A percentile compares a stretch with the other conserved stretches of the same genome.
Evolutionary conservation across 2,888 invertebrate genomes (phyloP).

Genomic region (Andrena marginata): DNA sequence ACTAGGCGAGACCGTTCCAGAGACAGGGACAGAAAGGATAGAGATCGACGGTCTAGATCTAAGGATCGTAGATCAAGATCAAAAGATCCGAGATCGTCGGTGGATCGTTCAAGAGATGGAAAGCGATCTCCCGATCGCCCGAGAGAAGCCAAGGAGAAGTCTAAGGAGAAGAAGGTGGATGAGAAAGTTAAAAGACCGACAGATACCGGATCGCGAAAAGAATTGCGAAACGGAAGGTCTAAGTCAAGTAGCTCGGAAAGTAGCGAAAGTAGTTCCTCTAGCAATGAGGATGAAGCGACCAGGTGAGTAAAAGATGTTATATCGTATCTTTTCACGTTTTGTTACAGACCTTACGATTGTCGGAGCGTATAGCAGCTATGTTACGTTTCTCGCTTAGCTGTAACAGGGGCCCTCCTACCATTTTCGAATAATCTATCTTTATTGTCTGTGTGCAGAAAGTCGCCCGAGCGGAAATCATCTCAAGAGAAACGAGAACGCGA

Average conservation of each 20-base stretch:
- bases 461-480: slow-evolving; percentile 75
- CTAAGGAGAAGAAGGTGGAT: slow-evolving; percentile 79
- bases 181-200: slow-evolving; percentile 79
- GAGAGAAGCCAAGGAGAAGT: slow-evolving; percentile 78
- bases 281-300: slow-evolving; percentile 80
- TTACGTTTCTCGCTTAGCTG: slow-evolving; percentile 59
- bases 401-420: background rate
- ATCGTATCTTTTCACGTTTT: slow-evolving; percentile 37
- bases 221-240: slow-evolving; percentile 83
- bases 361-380: slow-evolving; percentile 60
- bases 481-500: slow-evolving; percentile 77
- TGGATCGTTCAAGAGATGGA: slow-evolving; percentile 76
- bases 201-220: slow-evolving; percentile 78
- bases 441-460: slow-evolving; percentile 76
- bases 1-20: slow-evolving; percentile 81
- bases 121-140: slow-evolving; percentile 82
- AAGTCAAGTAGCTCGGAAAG: slow-evolving; percentile 84
- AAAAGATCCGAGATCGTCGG: slow-evolving; percentile 79
- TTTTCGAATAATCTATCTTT: slow-evolving; percentile 19
- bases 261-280: slow-evolving; percentile 83
- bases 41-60: slow-evolving; percentile 78
- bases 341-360: slow-evolving; percentile 65
- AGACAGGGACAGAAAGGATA: slow-evolving; percentile 85
- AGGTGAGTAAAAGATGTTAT: slow-evolving; percentile 76
- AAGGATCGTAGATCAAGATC: slow-evolving; percentile 84